Evolutionary conservation across 2,888 invertebrate species (phyloP).

Genomic region (Drosophila multiciliata): DNA sequence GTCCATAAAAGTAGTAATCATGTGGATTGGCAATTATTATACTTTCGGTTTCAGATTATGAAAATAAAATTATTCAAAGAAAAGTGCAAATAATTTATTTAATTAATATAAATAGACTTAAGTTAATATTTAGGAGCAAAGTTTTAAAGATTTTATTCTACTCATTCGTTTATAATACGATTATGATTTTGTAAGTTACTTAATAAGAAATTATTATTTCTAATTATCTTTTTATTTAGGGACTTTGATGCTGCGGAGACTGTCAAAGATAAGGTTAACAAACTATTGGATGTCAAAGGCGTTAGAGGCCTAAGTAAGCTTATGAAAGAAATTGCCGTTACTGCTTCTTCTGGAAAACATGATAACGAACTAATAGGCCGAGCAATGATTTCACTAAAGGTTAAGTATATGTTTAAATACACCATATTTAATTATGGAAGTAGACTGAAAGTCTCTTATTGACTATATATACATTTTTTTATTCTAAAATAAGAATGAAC

Average conservation of each 20-base stretch:
- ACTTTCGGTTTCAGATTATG: background rate
- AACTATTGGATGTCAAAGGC: constrained; percentile 94
- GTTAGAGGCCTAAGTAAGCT: constrained; percentile 93
- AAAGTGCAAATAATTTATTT: background rate
- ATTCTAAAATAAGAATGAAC: background rate
- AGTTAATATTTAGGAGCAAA: background rate
- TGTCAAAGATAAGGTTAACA: constrained; percentile 93
- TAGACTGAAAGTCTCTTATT: background rate
- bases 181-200: background rate
- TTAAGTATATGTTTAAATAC: constrained; percentile 6
- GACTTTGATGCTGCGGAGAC: constrained; percentile 96
- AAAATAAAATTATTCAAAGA: background rate
- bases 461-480: background rate
- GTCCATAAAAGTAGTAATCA: background rate
- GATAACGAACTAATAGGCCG: constrained; percentile 98
- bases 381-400: constrained; percentile 92
- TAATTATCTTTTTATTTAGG: constrained; percentile 79
- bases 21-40: background rate
- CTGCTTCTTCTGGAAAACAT: constrained; percentile 97
- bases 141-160: background rate
- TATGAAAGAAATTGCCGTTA: constrained; percentile 95
- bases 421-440: background rate
- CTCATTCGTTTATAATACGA: background rate
- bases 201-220: background rate
- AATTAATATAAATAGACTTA: background rate